Percentiles rank a stretch among this genome's conserved stretches.
Conservation (phyloP, 2,888 invertebrate species). For the Xestia ashworthii region DNA sequence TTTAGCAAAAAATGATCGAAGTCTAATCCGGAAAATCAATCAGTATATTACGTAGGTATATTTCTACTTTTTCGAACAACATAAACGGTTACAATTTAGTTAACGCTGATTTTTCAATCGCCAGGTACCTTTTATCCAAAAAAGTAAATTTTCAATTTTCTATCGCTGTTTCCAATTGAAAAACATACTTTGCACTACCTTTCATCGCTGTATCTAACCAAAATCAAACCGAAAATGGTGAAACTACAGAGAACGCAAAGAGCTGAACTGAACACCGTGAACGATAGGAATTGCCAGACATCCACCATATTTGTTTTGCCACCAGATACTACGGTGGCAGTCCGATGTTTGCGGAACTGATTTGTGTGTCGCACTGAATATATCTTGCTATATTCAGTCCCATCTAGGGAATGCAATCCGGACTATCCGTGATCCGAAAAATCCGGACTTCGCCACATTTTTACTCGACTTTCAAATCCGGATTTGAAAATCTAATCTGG, state of each 20-base stretch:
- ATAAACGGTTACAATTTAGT: background rate
- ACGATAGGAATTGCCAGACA: background rate
- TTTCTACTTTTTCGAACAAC: no score
- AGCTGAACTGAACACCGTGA: slow-evolving; percentile 11
- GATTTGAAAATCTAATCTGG: no score
- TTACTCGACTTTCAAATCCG: no score
- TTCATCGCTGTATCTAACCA: background rate
- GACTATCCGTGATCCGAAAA: no score
- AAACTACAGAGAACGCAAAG: background rate
- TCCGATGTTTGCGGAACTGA: slow-evolving; percentile 32
- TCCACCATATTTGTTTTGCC: slow-evolving; percentile 29
- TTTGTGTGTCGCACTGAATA: slow-evolving; percentile 22
- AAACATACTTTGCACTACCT: background rate
- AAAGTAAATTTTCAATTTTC: background rate
- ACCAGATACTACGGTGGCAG: slow-evolving; percentile 6
- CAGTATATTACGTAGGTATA: no score
- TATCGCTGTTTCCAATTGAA: background rate
- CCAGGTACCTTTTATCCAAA: background rate
- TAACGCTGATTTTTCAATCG: background rate
- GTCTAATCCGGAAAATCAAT: no score
- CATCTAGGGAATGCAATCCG: no score
- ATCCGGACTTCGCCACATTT: no score
- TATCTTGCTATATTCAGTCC: no score
- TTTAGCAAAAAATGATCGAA: no score
- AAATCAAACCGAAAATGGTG: slow-evolving; percentile 3